A percentile compares a stretch with the other conserved stretches of the same genome.
Conservation (phyloP, 2,113 vertebrate genomes). For the Andinoacara biseriatus region DNA sequence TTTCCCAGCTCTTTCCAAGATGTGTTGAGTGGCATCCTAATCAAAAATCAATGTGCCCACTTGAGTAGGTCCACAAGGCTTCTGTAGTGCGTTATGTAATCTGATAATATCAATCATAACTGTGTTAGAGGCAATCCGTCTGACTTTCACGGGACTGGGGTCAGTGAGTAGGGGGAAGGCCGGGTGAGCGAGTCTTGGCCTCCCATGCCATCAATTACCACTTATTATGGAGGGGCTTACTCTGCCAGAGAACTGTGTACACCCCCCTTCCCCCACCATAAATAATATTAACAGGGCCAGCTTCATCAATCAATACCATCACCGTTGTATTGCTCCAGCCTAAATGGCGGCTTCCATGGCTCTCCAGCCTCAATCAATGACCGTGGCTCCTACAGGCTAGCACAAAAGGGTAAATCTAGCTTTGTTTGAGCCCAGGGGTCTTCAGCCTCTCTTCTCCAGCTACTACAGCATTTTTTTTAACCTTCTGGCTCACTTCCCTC, state of each 20-base stretch:
- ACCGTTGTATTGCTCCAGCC: constrained; percentile 88
- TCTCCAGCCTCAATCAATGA: constrained; percentile 86
- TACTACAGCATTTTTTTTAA: constrained; percentile 50
- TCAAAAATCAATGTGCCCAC: constrained; percentile 93
- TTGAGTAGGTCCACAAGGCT: constrained; percentile 82
- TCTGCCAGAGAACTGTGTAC: constrained; percentile 83
- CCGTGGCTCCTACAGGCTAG: constrained; percentile 70
- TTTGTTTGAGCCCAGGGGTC: constrained; percentile 71
- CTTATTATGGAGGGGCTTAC: constrained; percentile 88
- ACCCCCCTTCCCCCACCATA: constrained; percentile 80
- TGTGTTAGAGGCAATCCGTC: constrained; percentile 92
- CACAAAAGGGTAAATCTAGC: constrained; percentile 78
- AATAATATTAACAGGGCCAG: constrained; percentile 92
- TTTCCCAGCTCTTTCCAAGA: constrained; percentile 69
- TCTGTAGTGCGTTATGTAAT: constrained; percentile 88
- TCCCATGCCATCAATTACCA: constrained; percentile 95
- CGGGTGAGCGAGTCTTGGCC: constrained; percentile 79
- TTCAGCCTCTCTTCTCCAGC: constrained; percentile 49
- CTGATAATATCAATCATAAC: constrained; percentile 97
- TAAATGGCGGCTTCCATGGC: constrained; percentile 81
- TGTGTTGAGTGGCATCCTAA: constrained; percentile 88
- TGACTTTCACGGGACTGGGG: constrained; percentile 89
- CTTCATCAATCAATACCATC: constrained; percentile 89
- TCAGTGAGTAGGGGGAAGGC: constrained; percentile 80
- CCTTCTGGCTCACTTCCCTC: constrained; percentile 34